phyloP scores from a whole-genome alignment of 1,140 invertebrate species.

The Drosophila insularis region DNA sequence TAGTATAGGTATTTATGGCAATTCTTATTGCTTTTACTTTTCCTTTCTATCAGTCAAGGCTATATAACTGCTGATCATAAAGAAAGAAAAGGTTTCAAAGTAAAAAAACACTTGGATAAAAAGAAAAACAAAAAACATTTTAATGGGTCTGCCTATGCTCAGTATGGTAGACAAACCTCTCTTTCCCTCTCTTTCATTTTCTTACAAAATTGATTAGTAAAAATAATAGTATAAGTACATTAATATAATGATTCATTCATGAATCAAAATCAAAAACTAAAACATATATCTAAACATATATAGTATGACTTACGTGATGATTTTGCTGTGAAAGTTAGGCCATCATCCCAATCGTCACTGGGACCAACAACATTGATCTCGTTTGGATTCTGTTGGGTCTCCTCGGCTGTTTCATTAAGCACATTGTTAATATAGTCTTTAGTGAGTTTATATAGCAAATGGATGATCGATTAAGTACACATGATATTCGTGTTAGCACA shows the following conservation, averaged over 20 bases:
- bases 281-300: constrained; percentile 17
- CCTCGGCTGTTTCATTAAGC: constrained; percentile 88
- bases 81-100: neutral
- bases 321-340: constrained; percentile 93
- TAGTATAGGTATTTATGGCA: neutral
- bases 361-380: constrained; percentile 76
- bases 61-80: constrained; percentile 61
- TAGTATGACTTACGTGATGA: constrained; percentile 88
- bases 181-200: too few relatives aligned
- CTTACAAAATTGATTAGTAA: constrained; percentile 35
- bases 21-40: neutral
- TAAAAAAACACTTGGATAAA: too few relatives aligned
- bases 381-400: constrained; percentile 78
- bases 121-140: constrained; percentile 8
- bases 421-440: constrained; percentile 92
- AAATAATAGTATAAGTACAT: constrained; percentile 15
- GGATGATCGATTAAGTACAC: constrained; percentile 19
- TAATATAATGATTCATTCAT: neutral
- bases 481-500: constrained; percentile 16
- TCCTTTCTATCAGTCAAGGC: constrained; percentile 42
- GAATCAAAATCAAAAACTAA: constrained; percentile 1
- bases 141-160: constrained; percentile 33
- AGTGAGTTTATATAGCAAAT: constrained; percentile 15
- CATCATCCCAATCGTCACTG: constrained; percentile 90
- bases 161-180: constrained; percentile 23